Evolutionary conservation across 2,797 vertebrate species (phyloP).

Genomic region (Dallia pectoralis): DNA sequence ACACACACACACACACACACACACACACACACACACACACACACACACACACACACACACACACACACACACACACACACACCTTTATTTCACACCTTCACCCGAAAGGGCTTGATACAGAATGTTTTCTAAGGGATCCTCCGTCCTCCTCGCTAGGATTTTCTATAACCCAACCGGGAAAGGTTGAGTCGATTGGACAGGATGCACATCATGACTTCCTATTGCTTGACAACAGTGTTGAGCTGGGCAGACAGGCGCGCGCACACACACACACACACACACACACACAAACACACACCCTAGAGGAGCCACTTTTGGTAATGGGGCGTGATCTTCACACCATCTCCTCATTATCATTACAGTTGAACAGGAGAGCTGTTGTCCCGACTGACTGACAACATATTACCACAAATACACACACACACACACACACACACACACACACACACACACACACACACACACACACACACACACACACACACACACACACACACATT

Average conservation of each 20-base stretch:
- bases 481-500: not conserved
- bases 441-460: not conserved
- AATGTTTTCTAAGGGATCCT: not conserved
- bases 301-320: slow-evolving; percentile 2
- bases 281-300: not conserved
- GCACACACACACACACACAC: not conserved
- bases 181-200: not conserved
- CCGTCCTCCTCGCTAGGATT: not conserved
- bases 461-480: slow-evolving; percentile 18
- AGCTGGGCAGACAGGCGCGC: not conserved
- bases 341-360: slow-evolving; percentile 7
- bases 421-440: not conserved
- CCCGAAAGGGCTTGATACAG: not conserved
- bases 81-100: not conserved
- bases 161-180: not conserved
- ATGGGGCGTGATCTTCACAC: not conserved
- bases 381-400: slow-evolving; percentile 3
- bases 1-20: slow-evolving; percentile 7
- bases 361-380: not conserved
- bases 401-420: slow-evolving; percentile 10
- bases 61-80: slow-evolving; percentile 6
- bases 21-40: slow-evolving; percentile 8
- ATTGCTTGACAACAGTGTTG: not conserved
- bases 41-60: slow-evolving; percentile 6
- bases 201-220: not conserved